Evolutionary conservation across 2,113 vertebrate species (phyloP), one percentile per base, ranked within the genome.

Genomic region (Ceyx cyanopectus): DNA sequence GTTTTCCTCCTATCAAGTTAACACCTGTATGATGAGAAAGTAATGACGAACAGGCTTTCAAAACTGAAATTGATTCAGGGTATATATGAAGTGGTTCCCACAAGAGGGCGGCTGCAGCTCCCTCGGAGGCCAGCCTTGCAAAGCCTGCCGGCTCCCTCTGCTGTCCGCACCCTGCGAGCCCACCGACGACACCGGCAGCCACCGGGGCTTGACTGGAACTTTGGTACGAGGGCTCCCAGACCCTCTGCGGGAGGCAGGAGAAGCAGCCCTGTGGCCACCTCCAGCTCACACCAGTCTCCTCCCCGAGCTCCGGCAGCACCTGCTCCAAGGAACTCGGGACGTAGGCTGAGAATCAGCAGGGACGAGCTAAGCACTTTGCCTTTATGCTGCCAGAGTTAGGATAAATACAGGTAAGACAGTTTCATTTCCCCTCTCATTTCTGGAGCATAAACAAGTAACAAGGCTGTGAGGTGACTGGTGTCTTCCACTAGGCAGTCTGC

Each of bases 81-180:
- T 4, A 8, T 51, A 21, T 1, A 53, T 0, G 32, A 13, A 69
- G 92, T 0, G 48, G 5, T 2, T 89, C 72, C 58, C 74, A 23
- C 32, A 21, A 4, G 51, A 27, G 43, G 27, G 72, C 69, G 4
- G 9, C 14, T 2, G 54, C 46, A 46, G 23, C 14, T 30, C 19
- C 1, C 50, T 19, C 58, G 4, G 66, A 24, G 7, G 4, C 40
- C 1, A 41, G 84, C 68, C 56, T 22, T 40, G 86, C 12, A 40
- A 53, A 93, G 97, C 22, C 16, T 21, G 54, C n/a, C 34, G 13
- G 90, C 95, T 85, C 96, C 96, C 95, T 82, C 97, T 97, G 22
- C 89, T 5, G 96, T 46, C 70, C 8, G 34, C 34, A 1, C 0
- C 1, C 61, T 5, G 2, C 1, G 3, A 43, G 30, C 7, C 9